A percentile compares a stretch with the other conserved stretches of the same genome.
These are phyloP conservation scores for Seriola dumerili DNA, from an alignment of 2,113 vertebrate genomes.

Conservation along the genomic window DNA sequence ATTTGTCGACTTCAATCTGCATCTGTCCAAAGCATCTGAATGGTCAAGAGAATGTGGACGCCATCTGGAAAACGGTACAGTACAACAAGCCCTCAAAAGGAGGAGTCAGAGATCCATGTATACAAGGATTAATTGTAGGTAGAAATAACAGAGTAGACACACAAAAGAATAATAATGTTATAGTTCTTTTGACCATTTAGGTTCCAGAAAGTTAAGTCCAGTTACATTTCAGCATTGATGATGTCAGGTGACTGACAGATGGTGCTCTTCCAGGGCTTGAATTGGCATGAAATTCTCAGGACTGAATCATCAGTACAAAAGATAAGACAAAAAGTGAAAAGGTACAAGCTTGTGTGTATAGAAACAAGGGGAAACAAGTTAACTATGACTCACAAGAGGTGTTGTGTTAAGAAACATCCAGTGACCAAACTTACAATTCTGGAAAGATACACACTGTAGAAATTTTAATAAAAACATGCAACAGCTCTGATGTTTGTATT, in stretches of 20 bases:
- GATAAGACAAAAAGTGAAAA: background rate
- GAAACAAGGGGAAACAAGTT: background rate
- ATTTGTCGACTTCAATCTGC: conserved; percentile 19
- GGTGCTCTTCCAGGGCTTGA: background rate
- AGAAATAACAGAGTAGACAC: background rate
- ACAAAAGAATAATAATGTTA: background rate
- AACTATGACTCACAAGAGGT: background rate
- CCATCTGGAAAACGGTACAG: background rate
- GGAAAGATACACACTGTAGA: background rate
- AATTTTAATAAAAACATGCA: background rate
- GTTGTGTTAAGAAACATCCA: background rate
- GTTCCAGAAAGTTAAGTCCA: background rate
- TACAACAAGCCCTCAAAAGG: background rate
- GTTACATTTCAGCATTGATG: background rate
- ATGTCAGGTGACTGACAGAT: background rate
- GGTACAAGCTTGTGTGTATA: background rate
- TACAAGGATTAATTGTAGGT: background rate
- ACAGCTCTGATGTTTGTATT: background rate
- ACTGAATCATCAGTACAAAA: conserved; percentile 17
- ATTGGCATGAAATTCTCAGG: background rate
- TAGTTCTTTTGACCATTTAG: conserved; percentile 5
- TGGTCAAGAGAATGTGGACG: conserved; percentile 20
- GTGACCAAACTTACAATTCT: background rate
- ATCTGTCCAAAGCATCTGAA: conserved; percentile 46
- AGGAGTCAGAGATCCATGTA: background rate